Percentiles rank a stretch among this genome's conserved stretches.
Conservation (phyloP, 64 coral and sea anemone species). For the Trachythela sp. region DNA sequence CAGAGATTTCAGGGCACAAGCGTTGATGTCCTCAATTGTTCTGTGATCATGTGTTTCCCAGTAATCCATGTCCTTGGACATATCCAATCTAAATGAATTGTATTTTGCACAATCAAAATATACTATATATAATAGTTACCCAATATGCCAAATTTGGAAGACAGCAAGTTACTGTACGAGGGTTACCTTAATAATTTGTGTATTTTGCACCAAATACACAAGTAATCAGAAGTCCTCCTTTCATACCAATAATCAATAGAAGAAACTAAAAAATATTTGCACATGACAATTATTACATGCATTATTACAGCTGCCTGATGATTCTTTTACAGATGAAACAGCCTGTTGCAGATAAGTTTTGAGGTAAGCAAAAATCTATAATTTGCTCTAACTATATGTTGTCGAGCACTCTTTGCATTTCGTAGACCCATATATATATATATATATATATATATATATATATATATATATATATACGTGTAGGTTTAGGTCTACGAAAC, state of each 20-base stretch:
- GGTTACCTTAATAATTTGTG: not conserved
- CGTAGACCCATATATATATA: too few species aligned
- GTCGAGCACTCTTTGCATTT: too few species aligned
- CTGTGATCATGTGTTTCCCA: not conserved
- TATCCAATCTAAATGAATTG: not conserved
- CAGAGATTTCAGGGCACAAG: not conserved
- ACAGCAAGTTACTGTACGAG: not conserved
- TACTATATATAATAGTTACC: not conserved
- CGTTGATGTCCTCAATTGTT: not conserved
- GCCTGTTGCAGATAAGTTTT: too few species aligned
- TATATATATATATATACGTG: too few species aligned
- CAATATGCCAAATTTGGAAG: too few species aligned
- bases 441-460: too few species aligned
- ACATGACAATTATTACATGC: not conserved
- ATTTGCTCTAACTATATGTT: too few species aligned
- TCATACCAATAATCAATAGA: not conserved
- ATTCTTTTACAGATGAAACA: too few species aligned
- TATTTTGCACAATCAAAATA: not conserved
- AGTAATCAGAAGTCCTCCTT: not conserved
- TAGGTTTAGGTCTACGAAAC: too few species aligned
- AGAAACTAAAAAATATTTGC: not conserved
- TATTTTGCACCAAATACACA: not conserved
- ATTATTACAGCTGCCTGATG: too few species aligned
- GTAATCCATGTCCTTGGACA: not conserved
- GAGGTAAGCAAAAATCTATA: too few species aligned